Evolutionary conservation across 2,888 invertebrate species (phyloP), one percentile per base, ranked within the genome.

Genomic region (Ptilodon capucinus): DNA sequence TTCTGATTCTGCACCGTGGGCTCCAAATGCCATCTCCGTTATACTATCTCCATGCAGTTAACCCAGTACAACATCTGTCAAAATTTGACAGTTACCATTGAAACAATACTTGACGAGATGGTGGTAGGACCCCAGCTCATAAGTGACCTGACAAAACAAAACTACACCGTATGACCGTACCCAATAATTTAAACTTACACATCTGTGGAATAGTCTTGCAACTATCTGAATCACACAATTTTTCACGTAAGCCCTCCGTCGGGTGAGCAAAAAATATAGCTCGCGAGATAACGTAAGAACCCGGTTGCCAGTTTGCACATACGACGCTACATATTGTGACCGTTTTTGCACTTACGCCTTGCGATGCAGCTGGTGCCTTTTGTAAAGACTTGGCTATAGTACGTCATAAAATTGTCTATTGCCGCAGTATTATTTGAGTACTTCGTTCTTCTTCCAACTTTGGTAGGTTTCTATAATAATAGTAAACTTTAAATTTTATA

Each of bases 241-340:
- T 71, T 64, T 60, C 62, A 46, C 44, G 34, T 57, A 68, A 70
- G 60, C 64, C 43, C 54, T 43, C 39, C 54, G 39, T 50, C 48
- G 36, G 51, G 44, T 51, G 42, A 51, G 21, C 28, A 55, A 73
- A 71, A 74, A 71, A 71, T 74, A 72, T 74, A 48, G 62, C 60
- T 48, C 9, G 25, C 23, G 18, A 55, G 65, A 62, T 66, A 60
- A 54, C 60, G 38, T 35, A 42, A 17, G 13, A 40, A 42, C 32
- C 28, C 30, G 32, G 34, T 13, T 23, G 42, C 39, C 30, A 42
- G 44, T 42, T 9, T 36, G 18, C 32, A 42, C 32, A 32, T 21
- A 32, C 17, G 38, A 32, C 32, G 13, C 30, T 18, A 18, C 17
- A 7, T 41, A 41, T 41, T 41, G 30, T 23, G 39, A 11, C 13